phyloP scores from a whole-genome alignment of 1,140 invertebrate species.

The Calosoma granatense region DNA sequence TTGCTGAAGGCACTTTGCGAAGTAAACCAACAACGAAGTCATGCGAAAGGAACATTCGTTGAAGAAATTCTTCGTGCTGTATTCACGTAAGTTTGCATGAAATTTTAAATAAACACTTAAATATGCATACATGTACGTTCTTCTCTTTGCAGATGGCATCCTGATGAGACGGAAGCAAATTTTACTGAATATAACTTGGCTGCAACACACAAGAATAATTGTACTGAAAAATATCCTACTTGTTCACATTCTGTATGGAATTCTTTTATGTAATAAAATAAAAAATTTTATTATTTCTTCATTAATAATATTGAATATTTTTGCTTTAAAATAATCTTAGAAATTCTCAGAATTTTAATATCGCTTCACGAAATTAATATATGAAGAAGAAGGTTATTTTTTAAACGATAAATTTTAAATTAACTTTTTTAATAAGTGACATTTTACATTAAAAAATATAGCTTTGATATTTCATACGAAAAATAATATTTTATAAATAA shows the following conservation, averaged over 20 bases:
- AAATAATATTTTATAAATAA: too few species aligned
- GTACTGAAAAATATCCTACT: constrained; percentile 36
- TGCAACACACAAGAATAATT: constrained; percentile 29
- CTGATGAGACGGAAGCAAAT: background rate
- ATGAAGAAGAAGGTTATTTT: too few species aligned
- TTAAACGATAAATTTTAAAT: too few species aligned
- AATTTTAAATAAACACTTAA: background rate
- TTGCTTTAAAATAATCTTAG: too few species aligned
- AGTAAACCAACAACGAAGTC: constrained; percentile 21
- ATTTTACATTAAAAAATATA: too few species aligned
- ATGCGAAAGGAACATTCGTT: constrained; percentile 33
- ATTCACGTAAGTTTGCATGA: constrained; percentile 37
- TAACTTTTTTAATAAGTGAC: too few species aligned
- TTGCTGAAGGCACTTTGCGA: constrained; percentile 43
- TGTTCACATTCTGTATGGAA: constrained; percentile 36
- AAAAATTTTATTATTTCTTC: too few species aligned
- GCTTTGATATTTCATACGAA: too few species aligned
- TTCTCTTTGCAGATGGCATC: background rate
- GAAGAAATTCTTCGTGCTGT: constrained; percentile 40
- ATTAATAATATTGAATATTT: too few species aligned
- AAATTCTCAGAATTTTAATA: too few species aligned
- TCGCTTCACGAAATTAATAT: too few species aligned
- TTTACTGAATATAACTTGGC: constrained; percentile 21
- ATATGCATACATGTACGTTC: background rate
- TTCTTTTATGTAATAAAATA: background rate